A percentile compares a stretch with the other conserved stretches of the same genome.
These are phyloP conservation scores for Callosobruchus maculatus DNA, from an alignment of 2,888 invertebrate genomes.

Conservation along the genomic window DNA sequence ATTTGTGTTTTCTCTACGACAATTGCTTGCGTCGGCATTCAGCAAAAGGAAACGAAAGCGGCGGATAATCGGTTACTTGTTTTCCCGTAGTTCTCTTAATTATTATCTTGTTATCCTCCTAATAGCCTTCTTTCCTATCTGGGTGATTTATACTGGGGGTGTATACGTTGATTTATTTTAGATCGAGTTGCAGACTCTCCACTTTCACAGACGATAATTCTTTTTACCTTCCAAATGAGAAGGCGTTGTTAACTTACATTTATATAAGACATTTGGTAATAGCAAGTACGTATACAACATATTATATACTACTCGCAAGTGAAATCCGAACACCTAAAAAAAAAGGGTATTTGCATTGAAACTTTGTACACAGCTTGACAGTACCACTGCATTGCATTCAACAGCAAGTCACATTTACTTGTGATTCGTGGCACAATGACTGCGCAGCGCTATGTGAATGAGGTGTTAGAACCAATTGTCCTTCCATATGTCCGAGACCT, in stretches of 20 bases:
- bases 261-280: no score
- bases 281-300: no score
- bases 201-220: background rate
- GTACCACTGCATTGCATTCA: no score
- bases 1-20: background rate
- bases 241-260: background rate
- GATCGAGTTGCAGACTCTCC: background rate
- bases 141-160: background rate
- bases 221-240: background rate
- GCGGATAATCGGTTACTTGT: background rate
- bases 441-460: no score
- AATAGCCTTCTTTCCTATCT: slow-evolving; percentile 2
- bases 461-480: no score
- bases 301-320: no score
- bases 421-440: no score
- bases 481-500: no score
- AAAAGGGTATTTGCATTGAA: no score
- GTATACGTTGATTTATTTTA: background rate
- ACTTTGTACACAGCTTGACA: no score
- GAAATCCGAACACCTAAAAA: no score
- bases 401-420: no score
- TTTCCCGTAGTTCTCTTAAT: background rate
- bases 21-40: background rate
- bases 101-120: slow-evolving; percentile 2
- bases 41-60: background rate